Evolutionary conservation across 2,113 vertebrate genomes (phyloP).

Genomic region (Echinops telfairi): DNA sequence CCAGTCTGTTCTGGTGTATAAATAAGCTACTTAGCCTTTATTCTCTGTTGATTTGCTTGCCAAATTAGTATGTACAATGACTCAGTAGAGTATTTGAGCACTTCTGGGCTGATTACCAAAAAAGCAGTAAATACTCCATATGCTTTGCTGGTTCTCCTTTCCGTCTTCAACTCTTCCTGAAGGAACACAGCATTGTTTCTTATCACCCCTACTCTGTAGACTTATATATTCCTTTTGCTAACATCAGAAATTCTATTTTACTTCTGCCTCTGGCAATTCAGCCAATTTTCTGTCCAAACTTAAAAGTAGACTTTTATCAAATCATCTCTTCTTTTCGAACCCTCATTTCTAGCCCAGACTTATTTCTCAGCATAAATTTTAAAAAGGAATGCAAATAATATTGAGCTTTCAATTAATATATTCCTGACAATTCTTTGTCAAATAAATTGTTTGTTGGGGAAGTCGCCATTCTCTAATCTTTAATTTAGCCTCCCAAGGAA

Average conservation of each 20-base stretch:
- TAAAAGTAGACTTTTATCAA: constrained; percentile 25
- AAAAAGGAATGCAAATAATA: neutral
- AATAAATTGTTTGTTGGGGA: constrained; percentile 36
- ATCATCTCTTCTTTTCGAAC: neutral
- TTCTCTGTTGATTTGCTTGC: constrained; percentile 11
- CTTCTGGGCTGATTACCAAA: constrained; percentile 39
- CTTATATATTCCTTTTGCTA: constrained; percentile 38
- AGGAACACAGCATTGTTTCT: constrained; percentile 30
- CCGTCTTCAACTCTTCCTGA: constrained; percentile 15
- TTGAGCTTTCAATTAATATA: constrained; percentile 18
- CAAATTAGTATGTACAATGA: constrained; percentile 39
- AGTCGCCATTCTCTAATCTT: constrained; percentile 42
- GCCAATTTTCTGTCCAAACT: constrained; percentile 29
- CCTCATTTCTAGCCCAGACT: constrained; percentile 33
- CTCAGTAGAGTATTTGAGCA: constrained; percentile 32
- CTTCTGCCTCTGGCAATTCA: constrained; percentile 33
- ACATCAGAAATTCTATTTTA: constrained; percentile 8
- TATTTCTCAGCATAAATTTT: constrained; percentile 14
- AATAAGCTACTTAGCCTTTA: constrained; percentile 46
- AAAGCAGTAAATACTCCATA: neutral
- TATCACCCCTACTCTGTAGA: constrained; percentile 38
- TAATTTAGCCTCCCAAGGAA: constrained; percentile 18
- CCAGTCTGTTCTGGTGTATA: constrained; percentile 55
- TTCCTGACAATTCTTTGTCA: constrained; percentile 12
- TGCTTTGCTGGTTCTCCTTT: constrained; percentile 20